Percentiles rank a stretch among this genome's conserved stretches.
Evolutionary conservation across 2,797 vertebrate species (phyloP).

Genomic region (Mormyrus hasselquistii): DNA sequence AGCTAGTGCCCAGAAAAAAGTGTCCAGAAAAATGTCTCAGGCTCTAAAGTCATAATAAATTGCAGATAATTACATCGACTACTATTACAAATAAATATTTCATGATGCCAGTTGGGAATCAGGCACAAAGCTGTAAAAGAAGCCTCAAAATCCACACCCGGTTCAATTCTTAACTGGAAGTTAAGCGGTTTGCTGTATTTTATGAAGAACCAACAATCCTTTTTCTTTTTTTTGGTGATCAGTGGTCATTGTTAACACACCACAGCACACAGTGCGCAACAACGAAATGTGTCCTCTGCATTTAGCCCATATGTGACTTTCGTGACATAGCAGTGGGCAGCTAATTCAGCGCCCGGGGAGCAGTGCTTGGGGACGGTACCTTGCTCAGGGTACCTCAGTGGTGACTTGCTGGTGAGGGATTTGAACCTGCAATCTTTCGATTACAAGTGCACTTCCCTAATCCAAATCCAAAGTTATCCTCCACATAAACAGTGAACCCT

Average conservation of each 20-base stretch:
- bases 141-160: not conserved
- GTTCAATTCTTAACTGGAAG: not conserved
- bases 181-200: not conserved
- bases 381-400: no score
- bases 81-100: conserved; percentile 39
- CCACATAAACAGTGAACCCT: not conserved
- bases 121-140: not conserved
- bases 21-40: conserved; percentile 10
- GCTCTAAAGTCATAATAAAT: conserved; percentile 58
- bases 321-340: no score
- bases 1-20: not conserved
- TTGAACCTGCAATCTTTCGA: no score
- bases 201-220: not conserved
- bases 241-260: no score
- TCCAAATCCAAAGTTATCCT: not conserved
- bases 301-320: no score
- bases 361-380: no score
- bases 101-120: conserved; percentile 35
- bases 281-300: no score
- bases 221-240: no score
- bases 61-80: conserved; percentile 44
- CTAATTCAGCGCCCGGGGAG: no score
- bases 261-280: no score
- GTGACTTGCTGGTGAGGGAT: no score
- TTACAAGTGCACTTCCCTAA: no score